Evolutionary conservation across 1,140 invertebrate species (phyloP), one percentile per base, ranked within the genome.

Genomic region (Gryon sp.): DNA sequence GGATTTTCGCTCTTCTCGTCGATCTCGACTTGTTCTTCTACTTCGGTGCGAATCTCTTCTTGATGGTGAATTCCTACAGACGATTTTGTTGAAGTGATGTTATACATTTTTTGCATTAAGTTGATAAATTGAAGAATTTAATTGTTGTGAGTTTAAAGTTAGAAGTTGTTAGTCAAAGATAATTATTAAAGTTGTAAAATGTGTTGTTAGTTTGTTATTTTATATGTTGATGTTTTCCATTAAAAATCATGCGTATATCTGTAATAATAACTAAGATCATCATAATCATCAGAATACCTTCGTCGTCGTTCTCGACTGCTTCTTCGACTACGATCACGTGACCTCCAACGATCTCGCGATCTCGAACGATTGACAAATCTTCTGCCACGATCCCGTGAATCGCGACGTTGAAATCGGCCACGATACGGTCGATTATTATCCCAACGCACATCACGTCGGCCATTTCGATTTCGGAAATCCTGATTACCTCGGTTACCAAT

Each of bases 341-440:
- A 83, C 34, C 84, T 80, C 30, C 80, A 69, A 14, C 81, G 83
- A 65, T 86, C 84, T 36, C 83, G 78, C 0, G 85, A 87, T 26
- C 84, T 80, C 2, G 84, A 85, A 11, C 83, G 76, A 26, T 79
- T 76, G 12, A 48, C 62, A n/a, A 84, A 79, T 20, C 74, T 80
- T 40, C 77, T 73, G 28, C 72, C 66, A 11, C 77, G 76, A 16
- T 86, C 84, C 12, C 77, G 76, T 0, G 82, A 83, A 26, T 85
- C 74, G 0, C 82, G 78, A 12, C 81, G 72, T 3, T 72, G 70
- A 6, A 65, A 82, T 30, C 79, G 63, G 2, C 84, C 76, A 6
- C 66, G 59, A 20, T 63, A 81, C 1, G 75, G 68, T 11, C 82
- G 72, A 53, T 75, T 78, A 8, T 43, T 59, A 5, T 83, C 80